phyloP scores from a whole-genome alignment of 2,888 invertebrate genomes.

The Hyposoter didymator region DNA sequence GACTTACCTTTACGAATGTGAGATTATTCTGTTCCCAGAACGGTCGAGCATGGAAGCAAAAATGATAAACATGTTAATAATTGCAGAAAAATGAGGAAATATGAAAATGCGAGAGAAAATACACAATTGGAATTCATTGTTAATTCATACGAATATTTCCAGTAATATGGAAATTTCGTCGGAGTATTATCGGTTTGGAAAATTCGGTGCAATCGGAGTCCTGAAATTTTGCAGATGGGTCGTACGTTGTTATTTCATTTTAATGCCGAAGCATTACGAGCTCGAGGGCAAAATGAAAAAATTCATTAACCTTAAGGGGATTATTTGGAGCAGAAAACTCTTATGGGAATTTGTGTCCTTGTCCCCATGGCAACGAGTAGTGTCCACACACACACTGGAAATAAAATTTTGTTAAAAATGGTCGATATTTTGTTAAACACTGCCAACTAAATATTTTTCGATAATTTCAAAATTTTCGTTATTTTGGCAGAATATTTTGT shows the following conservation, averaged over 20 bases:
- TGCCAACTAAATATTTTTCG: no score
- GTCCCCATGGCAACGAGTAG: no score
- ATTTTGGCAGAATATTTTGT: no score
- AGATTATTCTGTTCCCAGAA: constrained; percentile 87
- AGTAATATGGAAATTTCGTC: not conserved
- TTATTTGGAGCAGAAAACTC: not conserved
- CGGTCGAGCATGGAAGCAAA: constrained; percentile 60
- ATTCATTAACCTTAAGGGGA: not conserved
- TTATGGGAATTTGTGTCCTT: no score
- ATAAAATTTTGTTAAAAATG: no score
- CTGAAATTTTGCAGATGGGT: not conserved
- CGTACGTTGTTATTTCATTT: not conserved
- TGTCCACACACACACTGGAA: no score
- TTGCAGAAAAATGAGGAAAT: not conserved
- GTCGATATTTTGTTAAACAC: no score
- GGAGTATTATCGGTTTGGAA: not conserved
- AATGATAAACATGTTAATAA: constrained; percentile 26
- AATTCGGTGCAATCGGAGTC: not conserved
- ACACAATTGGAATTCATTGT: not conserved
- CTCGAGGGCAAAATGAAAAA: not conserved
- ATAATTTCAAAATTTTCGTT: no score
- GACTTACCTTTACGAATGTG: constrained; percentile 90
- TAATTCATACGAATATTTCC: not conserved
- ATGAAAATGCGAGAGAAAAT: not conserved
- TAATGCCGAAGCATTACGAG: not conserved